Base-by-base conservation (phyloP, 2,113 vertebrate genomes). In the Alectura lathami region DNA sequence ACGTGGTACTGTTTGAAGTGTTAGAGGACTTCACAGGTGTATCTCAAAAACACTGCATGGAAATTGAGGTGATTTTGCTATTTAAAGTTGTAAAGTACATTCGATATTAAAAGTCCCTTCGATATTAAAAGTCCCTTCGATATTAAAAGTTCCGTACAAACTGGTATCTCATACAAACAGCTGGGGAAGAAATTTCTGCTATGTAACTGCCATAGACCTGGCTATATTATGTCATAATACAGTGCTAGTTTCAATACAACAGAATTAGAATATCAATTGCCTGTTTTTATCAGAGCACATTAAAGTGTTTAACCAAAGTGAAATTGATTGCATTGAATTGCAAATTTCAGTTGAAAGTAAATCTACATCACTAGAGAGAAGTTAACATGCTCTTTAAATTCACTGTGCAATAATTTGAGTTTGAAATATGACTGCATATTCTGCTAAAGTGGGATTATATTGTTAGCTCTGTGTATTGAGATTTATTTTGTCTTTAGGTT, bases 271-370 rank as follows among this genome's bases (percentile, higher is more conserved):
- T 94, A 95, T 82, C 94, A 97, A 86, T 96, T 93, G 83, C 73
- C 93, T 93, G 85, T 81, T 96, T 94, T 86, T 91, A 93, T 93
- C 94, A 94, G 56, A 90, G 88, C 66, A 82, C 62, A 93, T 95
- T 94, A 91, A 91, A 90, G 43, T 95, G 93, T 96, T 96, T 97
- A 95, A 94, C 93, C 21, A 56, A 88, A 91, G 64, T 75, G 93
- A 94, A 96, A 96, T 76, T 96, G 94, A 96, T 96, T 94, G 93
- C 91, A 96, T 94, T 97, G 93, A 97, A 94, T 96, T 96, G 94
- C 94, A 96, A 94, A 97, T 97, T 95, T 91, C 73, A 56, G 56
- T 42, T 83, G 80, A 88, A 96, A 96, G 93, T 88, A 69, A 91
- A 90, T 91, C n/a, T 57, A 18, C 69, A 66, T 94, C 60, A 64